Base-by-base conservation (phyloP, 2,113 vertebrate species). In the Ascaphus truei region DNA sequence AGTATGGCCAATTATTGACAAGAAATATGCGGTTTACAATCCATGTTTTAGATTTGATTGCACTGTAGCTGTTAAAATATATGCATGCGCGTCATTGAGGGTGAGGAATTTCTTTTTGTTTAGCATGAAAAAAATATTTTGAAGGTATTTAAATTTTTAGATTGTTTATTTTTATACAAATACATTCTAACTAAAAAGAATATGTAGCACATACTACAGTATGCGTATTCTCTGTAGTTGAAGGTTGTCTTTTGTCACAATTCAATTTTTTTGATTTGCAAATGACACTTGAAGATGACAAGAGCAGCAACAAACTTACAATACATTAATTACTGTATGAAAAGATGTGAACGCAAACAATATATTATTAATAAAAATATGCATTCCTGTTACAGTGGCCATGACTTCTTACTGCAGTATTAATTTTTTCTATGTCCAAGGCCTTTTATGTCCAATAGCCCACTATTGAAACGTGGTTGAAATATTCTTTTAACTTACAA, bases 221-320 rank as follows among this genome's bases (percentile, higher is more conserved):
- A 18, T 47, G 57, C 12, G 18, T 7, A 58, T 57, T 25, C 25
- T 45, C 26, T 12, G 2, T 1, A 34, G 64, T 68, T 68, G 51
- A 68, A 68, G 52, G 64, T 34, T 68, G 18, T 57, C 29, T 31
- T 57, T 68, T 68, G 37, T 68, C 23, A 10, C 18, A 41, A 22
- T 4, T 37, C 13, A 27, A 13, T 39, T 22, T 66, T 51, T 50
- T 20, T 64, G 16, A 51, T 16, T 51, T 43, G 20, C 7, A 56
- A 25, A 55, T 33, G 26, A 41, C 33, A 55, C 45, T 30, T 51
- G 9, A n/a, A 25, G 18, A 36, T 51, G 41, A 33, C n/a, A 13
- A 66, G 27, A 56, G 36, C 26, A 22, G 30, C 36, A 51, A 43
- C 50, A 22, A 66, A 31, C 34, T 55, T n/a, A n/a, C 36, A n/a